phyloP scores from a whole-genome alignment of 2,797 vertebrate species.

The Hoplostethus atlanticus region DNA sequence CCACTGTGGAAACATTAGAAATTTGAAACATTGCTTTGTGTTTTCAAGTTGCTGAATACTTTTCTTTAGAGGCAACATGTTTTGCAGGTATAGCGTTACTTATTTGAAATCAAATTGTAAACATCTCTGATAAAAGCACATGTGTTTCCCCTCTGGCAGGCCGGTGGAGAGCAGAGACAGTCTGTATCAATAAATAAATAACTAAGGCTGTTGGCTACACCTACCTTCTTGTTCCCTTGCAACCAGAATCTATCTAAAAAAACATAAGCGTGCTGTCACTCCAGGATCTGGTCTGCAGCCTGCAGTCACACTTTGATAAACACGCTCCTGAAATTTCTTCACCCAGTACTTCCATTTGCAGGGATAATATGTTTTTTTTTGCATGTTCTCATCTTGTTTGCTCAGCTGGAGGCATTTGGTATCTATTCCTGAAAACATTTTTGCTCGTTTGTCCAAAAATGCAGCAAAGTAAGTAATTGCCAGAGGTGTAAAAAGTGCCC shows the following conservation, averaged over 20 bases:
- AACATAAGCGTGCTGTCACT: constrained; percentile 69
- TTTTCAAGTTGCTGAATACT: background rate
- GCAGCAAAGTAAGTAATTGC: constrained; percentile 60
- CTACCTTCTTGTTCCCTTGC: constrained; percentile 54
- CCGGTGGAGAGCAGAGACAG: constrained; percentile 51
- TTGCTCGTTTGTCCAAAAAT: constrained; percentile 51
- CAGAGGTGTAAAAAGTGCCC: constrained; percentile 35
- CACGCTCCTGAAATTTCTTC: constrained; percentile 59
- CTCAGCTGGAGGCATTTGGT: constrained; percentile 71
- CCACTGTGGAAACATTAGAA: background rate
- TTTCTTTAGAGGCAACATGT: background rate
- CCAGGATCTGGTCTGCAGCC: constrained; percentile 68
- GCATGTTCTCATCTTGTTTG: constrained; percentile 65
- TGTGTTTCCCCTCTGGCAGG: constrained; percentile 40
- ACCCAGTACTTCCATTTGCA: constrained; percentile 56
- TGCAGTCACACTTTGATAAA: constrained; percentile 78
- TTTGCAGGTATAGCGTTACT: constrained; percentile 21
- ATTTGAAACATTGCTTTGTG: background rate
- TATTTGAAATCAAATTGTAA: constrained; percentile 49
- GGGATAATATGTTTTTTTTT: constrained; percentile 46
- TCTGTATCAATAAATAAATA: constrained; percentile 79
- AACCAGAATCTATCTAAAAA: constrained; percentile 51
- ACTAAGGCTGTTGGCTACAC: constrained; percentile 72
- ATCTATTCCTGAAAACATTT: constrained; percentile 59
- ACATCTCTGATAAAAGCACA: constrained; percentile 50